These are phyloP conservation scores for Apeltes quadracus DNA, from an alignment of 2,113 vertebrate species.

Conservation along the genomic window DNA sequence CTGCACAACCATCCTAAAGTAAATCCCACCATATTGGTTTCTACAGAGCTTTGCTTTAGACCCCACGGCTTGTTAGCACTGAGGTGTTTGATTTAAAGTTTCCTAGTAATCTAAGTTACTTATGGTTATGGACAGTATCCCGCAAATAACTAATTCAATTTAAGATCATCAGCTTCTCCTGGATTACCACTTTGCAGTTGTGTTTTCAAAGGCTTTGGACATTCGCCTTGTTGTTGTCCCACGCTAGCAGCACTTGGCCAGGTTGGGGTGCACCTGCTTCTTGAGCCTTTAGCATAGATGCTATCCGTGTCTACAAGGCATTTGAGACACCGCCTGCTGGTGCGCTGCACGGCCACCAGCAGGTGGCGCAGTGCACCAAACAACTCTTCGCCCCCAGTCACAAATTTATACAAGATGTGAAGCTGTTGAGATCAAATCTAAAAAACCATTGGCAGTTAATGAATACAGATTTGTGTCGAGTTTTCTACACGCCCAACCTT, in stretches of 20 bases:
- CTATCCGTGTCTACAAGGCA: not conserved
- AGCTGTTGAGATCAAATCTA: not conserved
- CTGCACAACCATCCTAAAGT: too few relatives aligned
- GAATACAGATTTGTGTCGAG: too few relatives aligned
- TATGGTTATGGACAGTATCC: not conserved
- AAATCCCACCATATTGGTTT: too few relatives aligned
- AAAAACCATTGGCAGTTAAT: not conserved
- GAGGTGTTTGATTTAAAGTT: too few relatives aligned
- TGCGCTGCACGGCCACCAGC: not conserved
- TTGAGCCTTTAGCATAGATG: not conserved
- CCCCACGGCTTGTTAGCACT: too few relatives aligned
- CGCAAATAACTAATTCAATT: not conserved
- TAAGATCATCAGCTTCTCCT: not conserved
- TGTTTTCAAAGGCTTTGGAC: not conserved
- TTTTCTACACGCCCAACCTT: too few relatives aligned
- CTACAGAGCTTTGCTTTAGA: too few relatives aligned
- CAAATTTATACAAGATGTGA: not conserved
- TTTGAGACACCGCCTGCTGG: not conserved
- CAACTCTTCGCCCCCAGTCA: not conserved
- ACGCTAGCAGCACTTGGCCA: not conserved
- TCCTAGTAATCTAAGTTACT: too few relatives aligned
- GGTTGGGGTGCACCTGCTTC: not conserved
- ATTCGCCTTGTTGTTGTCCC: not conserved
- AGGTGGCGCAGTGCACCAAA: not conserved
- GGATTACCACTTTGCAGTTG: not conserved